Conservation (phyloP, 2,113 vertebrate species). For the Podiceps cristatus region DNA sequence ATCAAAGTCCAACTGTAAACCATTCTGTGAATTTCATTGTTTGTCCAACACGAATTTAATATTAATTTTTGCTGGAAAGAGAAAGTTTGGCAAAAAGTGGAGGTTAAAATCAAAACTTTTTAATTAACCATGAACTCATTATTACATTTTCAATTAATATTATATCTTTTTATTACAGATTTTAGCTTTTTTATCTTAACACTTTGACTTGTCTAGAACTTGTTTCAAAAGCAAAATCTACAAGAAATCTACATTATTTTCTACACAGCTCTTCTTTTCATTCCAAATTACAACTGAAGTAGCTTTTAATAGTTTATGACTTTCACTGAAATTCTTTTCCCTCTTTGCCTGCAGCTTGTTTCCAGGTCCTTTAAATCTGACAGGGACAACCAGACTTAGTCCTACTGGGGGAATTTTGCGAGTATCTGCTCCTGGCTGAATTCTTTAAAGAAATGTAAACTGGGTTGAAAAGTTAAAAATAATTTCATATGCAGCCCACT, state of each 20-base stretch:
- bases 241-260: not conserved
- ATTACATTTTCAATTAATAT: not conserved
- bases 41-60: not conserved
- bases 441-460: constrained; percentile 24
- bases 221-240: not conserved
- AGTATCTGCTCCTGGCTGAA: not conserved
- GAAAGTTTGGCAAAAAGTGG: not conserved
- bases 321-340: not conserved
- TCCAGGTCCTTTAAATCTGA: constrained; percentile 42
- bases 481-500: not conserved
- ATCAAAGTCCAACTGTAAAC: not conserved
- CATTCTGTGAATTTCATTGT: not conserved
- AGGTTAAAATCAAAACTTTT: not conserved
- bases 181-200: not conserved
- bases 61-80: not conserved
- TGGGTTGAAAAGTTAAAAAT: not conserved
- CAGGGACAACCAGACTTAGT: not conserved
- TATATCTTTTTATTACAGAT: not conserved
- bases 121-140: not conserved
- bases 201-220: not conserved
- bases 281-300: not conserved
- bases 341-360: constrained; percentile 12
- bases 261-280: not conserved
- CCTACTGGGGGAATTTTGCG: not conserved
- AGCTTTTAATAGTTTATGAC: constrained; percentile 16